phyloP scores from a whole-genome alignment of 2,113 vertebrate species.

The Corythaixoides concolor region DNA sequence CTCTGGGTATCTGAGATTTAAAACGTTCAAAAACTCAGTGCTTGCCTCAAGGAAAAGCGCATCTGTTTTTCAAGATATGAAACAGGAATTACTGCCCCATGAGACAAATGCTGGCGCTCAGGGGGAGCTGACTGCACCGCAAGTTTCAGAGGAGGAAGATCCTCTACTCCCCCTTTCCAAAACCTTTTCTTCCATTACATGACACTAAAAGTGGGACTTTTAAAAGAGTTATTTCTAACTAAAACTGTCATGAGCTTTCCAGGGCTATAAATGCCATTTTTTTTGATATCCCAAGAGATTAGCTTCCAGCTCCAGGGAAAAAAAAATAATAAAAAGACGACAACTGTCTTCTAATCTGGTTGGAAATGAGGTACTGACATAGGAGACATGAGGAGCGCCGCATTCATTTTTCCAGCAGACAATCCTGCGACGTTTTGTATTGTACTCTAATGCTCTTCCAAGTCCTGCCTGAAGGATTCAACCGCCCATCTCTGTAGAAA shows the following conservation, averaged over 20 bases:
- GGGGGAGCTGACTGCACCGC: not conserved
- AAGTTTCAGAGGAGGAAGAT: not conserved
- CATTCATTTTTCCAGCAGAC: not conserved
- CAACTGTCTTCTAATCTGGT: not conserved
- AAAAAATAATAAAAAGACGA: not conserved
- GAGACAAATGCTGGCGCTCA: not conserved
- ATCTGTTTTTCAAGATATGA: not conserved
- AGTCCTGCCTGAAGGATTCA: not conserved
- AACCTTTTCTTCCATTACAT: not conserved
- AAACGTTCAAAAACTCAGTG: not conserved
- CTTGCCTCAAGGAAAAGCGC: not conserved
- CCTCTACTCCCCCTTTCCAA: not conserved
- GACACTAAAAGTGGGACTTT: not conserved
- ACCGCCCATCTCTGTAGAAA: not conserved
- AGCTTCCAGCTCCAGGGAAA: not conserved
- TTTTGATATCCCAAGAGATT: not conserved
- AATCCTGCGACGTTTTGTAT: rapidly evolving
- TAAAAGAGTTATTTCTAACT: not conserved
- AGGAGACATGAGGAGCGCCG: not conserved
- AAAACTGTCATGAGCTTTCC: not conserved
- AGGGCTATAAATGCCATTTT: not conserved
- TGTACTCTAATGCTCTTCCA: not conserved
- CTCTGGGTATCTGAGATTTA: not conserved
- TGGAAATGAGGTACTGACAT: not conserved
- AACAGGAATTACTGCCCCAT: not conserved